Base-by-base conservation (phyloP, 2,113 vertebrate species). In the Syngnathoides biaculeatus region DNA sequence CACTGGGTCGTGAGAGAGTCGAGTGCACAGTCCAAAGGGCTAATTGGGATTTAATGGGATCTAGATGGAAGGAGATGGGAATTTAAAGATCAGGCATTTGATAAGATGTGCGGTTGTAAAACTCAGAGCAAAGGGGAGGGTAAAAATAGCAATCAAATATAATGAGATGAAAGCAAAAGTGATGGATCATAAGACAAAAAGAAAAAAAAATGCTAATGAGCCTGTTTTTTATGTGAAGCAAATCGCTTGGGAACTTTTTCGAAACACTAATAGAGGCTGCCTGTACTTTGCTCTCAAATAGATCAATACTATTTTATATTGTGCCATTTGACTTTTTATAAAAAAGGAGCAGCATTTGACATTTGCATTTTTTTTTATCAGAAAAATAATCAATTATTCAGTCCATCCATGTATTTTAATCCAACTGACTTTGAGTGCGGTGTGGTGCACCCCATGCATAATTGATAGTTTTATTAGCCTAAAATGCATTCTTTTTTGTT, bases 11-110 rank as follows among this genome's bases (percentile, higher is more conserved):
- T 65, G 67, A 35, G 67, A 71, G 75, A 78, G 69, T 43, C 64
- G 52, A 71, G 58, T 22, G 58, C 67, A 69, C 57, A 73, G 68
- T 19, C 68, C 72, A 72, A 69, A 52, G 58, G 64, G 72, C 73
- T 88, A 79, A 90, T 86, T 85, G 64, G 69, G 42, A 26, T 75
- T 67, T 87, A 78, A 91, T 81, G 73, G 64, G 67, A 62, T 56
- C 19, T 53, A 72, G 72, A 79, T 69, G 62, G 68, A 68, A 40
- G 35, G 53, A 5, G 45, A 71, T 24, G 39, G 64, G 39, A 68
- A 50, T 69, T 70, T 65, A 39, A 52, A 72, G 57, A 70, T 50
- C 58, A n/a, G 8, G 35, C 39, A 39, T 30, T 8, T 65, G 43
- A 71, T 72, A 14, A 71, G 47, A 42, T 8, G 43, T 26, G 22